These are phyloP conservation scores for Cotesia chilonis DNA, from an alignment of 1,140 invertebrate species.

Conservation along the genomic window DNA sequence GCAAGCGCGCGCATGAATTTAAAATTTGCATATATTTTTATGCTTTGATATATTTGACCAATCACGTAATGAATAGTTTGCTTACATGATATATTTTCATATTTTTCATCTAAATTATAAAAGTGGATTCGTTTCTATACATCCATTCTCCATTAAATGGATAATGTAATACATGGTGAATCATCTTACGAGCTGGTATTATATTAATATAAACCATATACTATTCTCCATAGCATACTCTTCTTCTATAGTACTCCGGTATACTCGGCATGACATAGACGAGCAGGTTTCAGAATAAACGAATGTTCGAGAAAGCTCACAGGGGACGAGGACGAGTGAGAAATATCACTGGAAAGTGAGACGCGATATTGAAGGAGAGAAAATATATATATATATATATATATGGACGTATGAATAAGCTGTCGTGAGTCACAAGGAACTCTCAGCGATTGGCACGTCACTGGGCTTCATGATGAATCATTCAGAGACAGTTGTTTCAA, in stretches of 20 bases:
- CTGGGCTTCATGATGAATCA: constrained; percentile 14
- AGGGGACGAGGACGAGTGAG: not conserved
- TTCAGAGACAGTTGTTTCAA: constrained; percentile 10
- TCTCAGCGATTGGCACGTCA: not conserved
- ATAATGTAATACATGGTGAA: no score
- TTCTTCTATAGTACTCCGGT: not conserved
- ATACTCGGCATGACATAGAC: no score
- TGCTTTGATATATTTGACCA: no score
- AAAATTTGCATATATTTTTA: no score
- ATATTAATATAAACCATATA: no score
- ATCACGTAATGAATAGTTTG: no score
- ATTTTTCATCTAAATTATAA: no score
- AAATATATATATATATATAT: not conserved
- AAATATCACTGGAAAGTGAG: not conserved
- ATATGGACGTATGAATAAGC: not conserved
- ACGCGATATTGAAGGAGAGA: constrained; percentile 4
- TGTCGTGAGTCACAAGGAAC: constrained; percentile 19
- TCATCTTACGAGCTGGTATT: no score
- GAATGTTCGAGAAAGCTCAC: constrained; percentile 19
- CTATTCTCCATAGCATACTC: not conserved
- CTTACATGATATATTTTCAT: no score
- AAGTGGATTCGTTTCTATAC: no score
- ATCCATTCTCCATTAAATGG: no score
- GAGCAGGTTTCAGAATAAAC: constrained; percentile 1
- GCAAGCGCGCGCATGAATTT: no score